A percentile compares a stretch with the other conserved stretches of the same genome.
Evolutionary conservation across 2,888 invertebrate genomes (phyloP).

Genomic region (Pharmacophagus antenor): DNA sequence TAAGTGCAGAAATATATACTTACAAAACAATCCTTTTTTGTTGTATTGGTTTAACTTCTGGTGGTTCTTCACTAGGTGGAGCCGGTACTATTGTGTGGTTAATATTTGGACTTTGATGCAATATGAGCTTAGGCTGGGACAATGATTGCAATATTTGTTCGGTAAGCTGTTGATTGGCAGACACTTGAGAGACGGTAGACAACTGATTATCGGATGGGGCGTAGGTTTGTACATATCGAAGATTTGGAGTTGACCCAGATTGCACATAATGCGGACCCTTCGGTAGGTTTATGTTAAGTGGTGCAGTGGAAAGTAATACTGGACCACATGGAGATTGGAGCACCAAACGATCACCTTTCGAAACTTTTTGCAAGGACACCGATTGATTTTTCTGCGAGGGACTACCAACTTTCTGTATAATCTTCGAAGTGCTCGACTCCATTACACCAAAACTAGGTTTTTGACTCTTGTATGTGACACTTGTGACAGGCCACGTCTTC

Average conservation of each 20-base stretch:
- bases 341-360: conserved; percentile 68
- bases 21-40: conserved; percentile 72
- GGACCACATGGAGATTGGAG: conserved; percentile 73
- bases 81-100: conserved; percentile 46
- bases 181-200: conserved; percentile 71
- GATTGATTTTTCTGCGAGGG: conserved; percentile 63
- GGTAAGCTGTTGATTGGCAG: conserved; percentile 82
- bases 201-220: conserved; percentile 60
- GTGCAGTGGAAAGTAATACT: conserved; percentile 68
- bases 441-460: conserved; percentile 56
- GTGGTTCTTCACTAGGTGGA: conserved; percentile 49
- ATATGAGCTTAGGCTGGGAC: conserved; percentile 69
- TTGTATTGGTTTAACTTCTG: conserved; percentile 56
- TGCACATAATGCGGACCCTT: conserved; percentile 77
- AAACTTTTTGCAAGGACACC: conserved; percentile 57
- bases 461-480: conserved; percentile 65
- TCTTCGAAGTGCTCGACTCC: conserved; percentile 65
- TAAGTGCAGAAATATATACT: conserved; percentile 45
- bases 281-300: conserved; percentile 59
- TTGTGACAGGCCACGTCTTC: conserved; percentile 68
- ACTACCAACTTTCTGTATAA: conserved; percentile 74
- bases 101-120: conserved; percentile 53
- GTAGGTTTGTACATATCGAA: conserved; percentile 72
- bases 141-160: conserved; percentile 83
- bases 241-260: conserved; percentile 69